Conservation (phyloP, 2,797 vertebrate species). For the Phrynocephalus forsythii region DNA sequence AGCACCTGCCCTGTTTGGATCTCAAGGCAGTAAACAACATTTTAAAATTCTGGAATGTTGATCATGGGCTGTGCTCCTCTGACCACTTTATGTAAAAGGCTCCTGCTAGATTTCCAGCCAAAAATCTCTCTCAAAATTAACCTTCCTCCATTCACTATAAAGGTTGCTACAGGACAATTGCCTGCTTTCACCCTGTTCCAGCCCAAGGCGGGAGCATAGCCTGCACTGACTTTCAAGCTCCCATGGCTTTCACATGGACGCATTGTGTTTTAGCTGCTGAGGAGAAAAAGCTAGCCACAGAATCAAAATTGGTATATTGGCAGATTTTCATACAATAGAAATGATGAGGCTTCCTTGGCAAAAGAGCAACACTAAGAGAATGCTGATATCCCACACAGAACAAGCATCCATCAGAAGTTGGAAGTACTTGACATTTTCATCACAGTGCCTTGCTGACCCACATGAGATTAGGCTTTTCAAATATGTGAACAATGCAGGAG, state of each 20-base stretch:
- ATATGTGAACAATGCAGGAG: neutral
- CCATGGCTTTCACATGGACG: neutral
- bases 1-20: neutral
- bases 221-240: neutral
- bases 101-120: neutral
- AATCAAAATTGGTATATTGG: neutral
- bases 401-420: neutral
- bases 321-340: neutral
- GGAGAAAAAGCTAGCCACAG: too few relatives aligned
- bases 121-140: neutral
- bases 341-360: neutral
- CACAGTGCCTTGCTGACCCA: neutral
- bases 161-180: neutral
- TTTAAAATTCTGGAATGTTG: neutral
- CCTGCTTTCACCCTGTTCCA: neutral
- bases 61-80: neutral
- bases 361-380: neutral
- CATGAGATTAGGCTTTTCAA: neutral
- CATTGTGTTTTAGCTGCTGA: too few relatives aligned
- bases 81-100: neutral
- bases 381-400: neutral
- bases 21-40: neutral
- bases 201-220: neutral
- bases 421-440: neutral
- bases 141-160: neutral